Percentiles rank a stretch among this genome's conserved stretches.
Evolutionary conservation across 2,797 vertebrate genomes (phyloP).

Genomic region (Psittacula echo): DNA sequence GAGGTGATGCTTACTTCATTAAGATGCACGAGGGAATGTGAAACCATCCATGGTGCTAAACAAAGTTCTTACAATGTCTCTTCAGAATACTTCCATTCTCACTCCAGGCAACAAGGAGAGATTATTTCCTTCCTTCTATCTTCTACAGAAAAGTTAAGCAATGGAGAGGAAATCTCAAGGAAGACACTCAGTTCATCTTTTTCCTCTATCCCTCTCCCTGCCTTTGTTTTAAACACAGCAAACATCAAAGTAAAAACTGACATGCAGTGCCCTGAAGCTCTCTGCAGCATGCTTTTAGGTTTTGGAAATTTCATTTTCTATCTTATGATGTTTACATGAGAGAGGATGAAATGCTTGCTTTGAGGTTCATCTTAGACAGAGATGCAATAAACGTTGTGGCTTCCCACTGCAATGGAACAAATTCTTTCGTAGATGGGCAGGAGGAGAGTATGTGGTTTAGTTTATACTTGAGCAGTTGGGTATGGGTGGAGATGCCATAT

Average conservation of each 20-base stretch:
- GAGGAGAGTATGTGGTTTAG: not conserved
- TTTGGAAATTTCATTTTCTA: conserved; percentile 81
- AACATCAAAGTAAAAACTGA: conserved; percentile 79
- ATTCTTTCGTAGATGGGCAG: conserved; percentile 46
- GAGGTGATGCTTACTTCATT: conserved; percentile 59
- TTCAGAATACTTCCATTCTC: conserved; percentile 47
- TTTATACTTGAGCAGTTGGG: not conserved
- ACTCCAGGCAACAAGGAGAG: conserved; percentile 23
- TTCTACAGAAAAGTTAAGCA: conserved; percentile 66
- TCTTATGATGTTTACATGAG: conserved; percentile 77
- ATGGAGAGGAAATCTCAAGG: conserved; percentile 62
- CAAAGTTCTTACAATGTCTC: conserved; percentile 30
- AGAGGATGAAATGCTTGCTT: conserved; percentile 77
- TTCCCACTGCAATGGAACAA: conserved; percentile 72
- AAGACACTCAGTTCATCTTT: conserved; percentile 52
- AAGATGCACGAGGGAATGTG: conserved; percentile 55
- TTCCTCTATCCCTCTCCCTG: not conserved
- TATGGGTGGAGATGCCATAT: not conserved
- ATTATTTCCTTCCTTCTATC: conserved; percentile 38
- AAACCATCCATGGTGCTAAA: conserved; percentile 54
- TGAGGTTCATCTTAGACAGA: conserved; percentile 78
- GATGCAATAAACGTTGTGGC: conserved; percentile 74
- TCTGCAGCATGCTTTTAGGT: conserved; percentile 80
- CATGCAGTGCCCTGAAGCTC: conserved; percentile 73
- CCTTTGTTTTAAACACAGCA: conserved; percentile 21